These are phyloP conservation scores for Grapholita molesta DNA, from an alignment of 1,140 invertebrate species.

Conservation along the genomic window DNA sequence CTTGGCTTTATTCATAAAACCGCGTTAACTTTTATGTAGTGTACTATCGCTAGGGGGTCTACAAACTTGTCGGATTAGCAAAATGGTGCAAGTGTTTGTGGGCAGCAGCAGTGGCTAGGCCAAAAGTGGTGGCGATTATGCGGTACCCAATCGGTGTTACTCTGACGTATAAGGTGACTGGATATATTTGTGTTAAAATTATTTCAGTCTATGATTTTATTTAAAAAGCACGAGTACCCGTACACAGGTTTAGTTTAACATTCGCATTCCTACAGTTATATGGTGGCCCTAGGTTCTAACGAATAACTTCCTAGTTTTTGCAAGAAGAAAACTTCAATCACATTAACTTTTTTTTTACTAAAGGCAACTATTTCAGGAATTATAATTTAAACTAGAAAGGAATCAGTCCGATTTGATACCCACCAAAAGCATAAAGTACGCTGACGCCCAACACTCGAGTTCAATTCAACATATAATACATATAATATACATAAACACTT, in stretches of 20 bases:
- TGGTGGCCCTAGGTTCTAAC: too few species aligned
- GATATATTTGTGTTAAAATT: not conserved
- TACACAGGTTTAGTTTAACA: not conserved
- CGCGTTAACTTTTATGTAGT: slow-evolving; percentile 25
- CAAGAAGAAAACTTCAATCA: too few species aligned
- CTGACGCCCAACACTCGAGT: not conserved
- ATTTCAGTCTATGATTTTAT: not conserved
- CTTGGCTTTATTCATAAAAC: slow-evolving; percentile 22
- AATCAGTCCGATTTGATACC: not conserved
- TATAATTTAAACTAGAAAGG: too few species aligned
- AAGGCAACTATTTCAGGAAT: too few species aligned
- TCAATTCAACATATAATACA: not conserved
- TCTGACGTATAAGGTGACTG: not conserved
- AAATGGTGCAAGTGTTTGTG: slow-evolving; percentile 8
- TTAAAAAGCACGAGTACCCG: not conserved
- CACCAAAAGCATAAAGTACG: not conserved
- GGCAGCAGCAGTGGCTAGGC: not conserved
- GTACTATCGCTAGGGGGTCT: slow-evolving; percentile 23
- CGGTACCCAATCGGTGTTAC: not conserved
- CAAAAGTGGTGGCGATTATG: slow-evolving; percentile 6
- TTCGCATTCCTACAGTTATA: too few species aligned
- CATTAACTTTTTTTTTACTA: too few species aligned
- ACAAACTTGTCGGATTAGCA: slow-evolving; percentile 2
- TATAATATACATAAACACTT: slow-evolving; percentile 14
- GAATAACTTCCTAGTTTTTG: too few species aligned